Evolutionary conservation across 2,888 invertebrate species (phyloP).

Genomic region (Hypena proboscidalis): DNA sequence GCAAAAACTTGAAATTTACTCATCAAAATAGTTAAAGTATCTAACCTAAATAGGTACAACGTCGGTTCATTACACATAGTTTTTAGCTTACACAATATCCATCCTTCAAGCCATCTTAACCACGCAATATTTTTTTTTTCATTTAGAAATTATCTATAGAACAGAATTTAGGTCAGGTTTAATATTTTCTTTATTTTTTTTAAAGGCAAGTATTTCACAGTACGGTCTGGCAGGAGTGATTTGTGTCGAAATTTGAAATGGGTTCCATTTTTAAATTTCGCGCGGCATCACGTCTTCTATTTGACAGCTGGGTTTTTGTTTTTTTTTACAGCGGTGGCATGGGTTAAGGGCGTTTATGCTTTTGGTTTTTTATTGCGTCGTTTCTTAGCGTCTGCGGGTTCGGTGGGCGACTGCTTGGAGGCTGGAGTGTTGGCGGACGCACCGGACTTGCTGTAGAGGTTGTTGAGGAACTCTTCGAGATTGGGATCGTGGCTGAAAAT

Average conservation of each 20-base stretch:
- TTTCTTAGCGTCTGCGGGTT: conserved; percentile 58
- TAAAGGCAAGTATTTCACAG: conserved; percentile 49
- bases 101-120: conserved; percentile 36
- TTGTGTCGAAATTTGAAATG: conserved; percentile 26
- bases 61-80: conserved; percentile 45
- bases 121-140: conserved; percentile 35
- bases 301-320: conserved; percentile 33
- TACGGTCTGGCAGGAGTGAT: conserved; percentile 38
- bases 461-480: conserved; percentile 93
- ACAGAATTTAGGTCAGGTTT: conserved; percentile 37
- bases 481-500: conserved; percentile 88
- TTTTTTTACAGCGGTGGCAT: conserved; percentile 20
- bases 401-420: conserved; percentile 45
- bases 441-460: conserved; percentile 89
- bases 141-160: conserved; percentile 39
- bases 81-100: conserved; percentile 36
- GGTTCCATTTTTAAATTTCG: conserved; percentile 40
- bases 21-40: conserved; percentile 39
- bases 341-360: conserved; percentile 51
- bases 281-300: conserved; percentile 33
- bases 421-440: conserved; percentile 57
- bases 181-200: conserved; percentile 34
- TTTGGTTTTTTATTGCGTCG: conserved; percentile 76
- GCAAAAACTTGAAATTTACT: conserved; percentile 36
- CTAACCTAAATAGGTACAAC: conserved; percentile 54